Percentiles rank a stretch among this genome's conserved stretches.
Conservation (phyloP, 1,140 invertebrate genomes). For the Myzus persicae region DNA sequence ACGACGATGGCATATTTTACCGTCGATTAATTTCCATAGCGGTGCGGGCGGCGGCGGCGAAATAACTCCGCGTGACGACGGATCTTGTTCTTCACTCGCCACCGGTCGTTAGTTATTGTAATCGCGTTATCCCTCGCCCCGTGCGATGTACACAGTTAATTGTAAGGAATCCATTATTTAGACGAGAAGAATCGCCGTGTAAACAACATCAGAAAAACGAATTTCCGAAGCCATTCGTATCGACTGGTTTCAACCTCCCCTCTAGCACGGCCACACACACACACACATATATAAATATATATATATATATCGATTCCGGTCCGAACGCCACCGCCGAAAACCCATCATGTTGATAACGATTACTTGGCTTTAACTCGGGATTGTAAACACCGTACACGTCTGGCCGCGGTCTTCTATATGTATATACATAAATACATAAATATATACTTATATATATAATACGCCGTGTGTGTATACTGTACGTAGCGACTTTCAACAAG, state of each 20-base stretch:
- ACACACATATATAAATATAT: too few species aligned
- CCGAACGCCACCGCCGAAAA: background rate
- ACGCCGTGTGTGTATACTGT: background rate
- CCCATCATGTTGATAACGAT: background rate
- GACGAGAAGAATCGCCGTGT: background rate
- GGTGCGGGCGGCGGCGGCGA: too few species aligned
- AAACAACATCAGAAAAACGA: background rate
- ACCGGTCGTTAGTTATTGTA: background rate
- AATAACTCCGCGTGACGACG: background rate
- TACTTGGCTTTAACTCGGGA: constrained; percentile 26
- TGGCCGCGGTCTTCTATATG: background rate
- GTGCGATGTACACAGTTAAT: background rate
- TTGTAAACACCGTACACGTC: constrained; percentile 22
- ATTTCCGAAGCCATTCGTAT: background rate
- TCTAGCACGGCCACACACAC: too few species aligned
- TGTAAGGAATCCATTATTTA: background rate
- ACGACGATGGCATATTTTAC: background rate
- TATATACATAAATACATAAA: background rate
- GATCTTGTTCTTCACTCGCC: background rate
- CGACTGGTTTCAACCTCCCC: background rate
- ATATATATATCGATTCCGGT: constrained; percentile 18
- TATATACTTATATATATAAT: background rate
- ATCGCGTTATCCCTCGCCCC: background rate
- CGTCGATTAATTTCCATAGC: background rate
- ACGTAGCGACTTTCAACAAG: constrained; percentile 47